phyloP scores from a whole-genome alignment of 2,113 vertebrate species.

The Panthera tigris region DNA sequence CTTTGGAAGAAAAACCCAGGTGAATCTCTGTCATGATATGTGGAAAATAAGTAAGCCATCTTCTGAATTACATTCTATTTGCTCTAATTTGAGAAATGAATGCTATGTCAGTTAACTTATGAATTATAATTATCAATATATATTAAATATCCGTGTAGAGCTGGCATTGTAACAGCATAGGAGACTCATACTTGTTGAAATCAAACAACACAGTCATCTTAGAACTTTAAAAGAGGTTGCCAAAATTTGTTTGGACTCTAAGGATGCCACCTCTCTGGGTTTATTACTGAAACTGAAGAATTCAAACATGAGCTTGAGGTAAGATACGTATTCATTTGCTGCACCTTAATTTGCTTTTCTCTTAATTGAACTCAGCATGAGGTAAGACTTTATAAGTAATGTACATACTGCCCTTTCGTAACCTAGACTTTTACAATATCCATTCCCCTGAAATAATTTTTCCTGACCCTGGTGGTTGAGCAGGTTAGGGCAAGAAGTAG shows the following conservation, averaged over 20 bases:
- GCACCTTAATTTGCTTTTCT: slow-evolving; percentile 10
- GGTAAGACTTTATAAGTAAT: background rate
- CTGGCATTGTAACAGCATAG: background rate
- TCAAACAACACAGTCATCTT: background rate
- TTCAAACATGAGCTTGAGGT: background rate
- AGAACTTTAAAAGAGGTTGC: background rate
- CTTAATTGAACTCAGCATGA: slow-evolving; percentile 14
- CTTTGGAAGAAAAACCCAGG: background rate
- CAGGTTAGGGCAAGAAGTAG: background rate
- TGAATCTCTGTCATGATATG: background rate
- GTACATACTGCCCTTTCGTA: background rate
- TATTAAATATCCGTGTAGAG: background rate
- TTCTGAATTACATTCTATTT: background rate
- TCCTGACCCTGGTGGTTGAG: background rate
- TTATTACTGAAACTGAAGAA: background rate
- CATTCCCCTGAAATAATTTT: background rate
- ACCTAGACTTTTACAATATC: background rate
- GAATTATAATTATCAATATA: background rate
- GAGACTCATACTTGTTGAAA: background rate
- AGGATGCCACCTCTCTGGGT: background rate
- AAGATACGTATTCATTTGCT: background rate
- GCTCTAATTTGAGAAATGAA: background rate
- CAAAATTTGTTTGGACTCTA: background rate
- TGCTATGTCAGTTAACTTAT: background rate
- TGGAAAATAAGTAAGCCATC: background rate